Base-by-base conservation (phyloP, 2,888 invertebrate species). In the Aphodius granarius region DNA sequence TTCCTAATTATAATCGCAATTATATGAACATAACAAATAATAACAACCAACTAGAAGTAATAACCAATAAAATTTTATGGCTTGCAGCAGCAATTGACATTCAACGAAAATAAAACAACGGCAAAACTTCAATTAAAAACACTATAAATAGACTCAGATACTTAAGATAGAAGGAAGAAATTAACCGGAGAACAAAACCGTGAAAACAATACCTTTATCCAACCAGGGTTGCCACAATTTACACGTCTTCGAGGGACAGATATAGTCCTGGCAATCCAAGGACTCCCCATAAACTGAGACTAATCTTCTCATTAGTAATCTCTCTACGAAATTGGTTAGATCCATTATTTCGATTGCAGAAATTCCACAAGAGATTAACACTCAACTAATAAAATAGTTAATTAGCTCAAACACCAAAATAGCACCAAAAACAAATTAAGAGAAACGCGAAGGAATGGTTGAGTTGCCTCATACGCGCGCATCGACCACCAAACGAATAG, bases 141-240 rank as follows among this genome's bases (percentile, higher is more conserved):
- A 43, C 43, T 13, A 43, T 43, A 43, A 43, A 43, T 43, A 43
- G 43, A 43, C 43, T 9, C 43, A 43, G 0, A 43, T 13, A 43
- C 43, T 23, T n/a, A 71, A 71, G 17, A 71, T 23, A 71, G n/a
- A 17, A 62, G 5, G 63, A 71, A 43, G 17, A 19, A 19, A 62
- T n/a, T n/a, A 64, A 16, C 5, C 18, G 9, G 16, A 19, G 13
- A 43, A 43, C 43, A 43, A 43, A 43, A 6, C 20, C 20, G 5
- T 9, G 63, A 78, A 1, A 43, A 43, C 6, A 43, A 43, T 85
- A 87, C 87, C 87, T 85, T 80, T 81, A 80, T 85, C 82, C 6
- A 87, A 75, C 88, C 88, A 88, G 4, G 88, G 88, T 79, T 88
- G 88, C 88, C 88, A 88, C 78, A 88, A 86, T 75, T 79, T 75